These are phyloP conservation scores for Pachypanchax playfairii DNA, from an alignment of 2,113 vertebrate genomes.

Conservation along the genomic window DNA sequence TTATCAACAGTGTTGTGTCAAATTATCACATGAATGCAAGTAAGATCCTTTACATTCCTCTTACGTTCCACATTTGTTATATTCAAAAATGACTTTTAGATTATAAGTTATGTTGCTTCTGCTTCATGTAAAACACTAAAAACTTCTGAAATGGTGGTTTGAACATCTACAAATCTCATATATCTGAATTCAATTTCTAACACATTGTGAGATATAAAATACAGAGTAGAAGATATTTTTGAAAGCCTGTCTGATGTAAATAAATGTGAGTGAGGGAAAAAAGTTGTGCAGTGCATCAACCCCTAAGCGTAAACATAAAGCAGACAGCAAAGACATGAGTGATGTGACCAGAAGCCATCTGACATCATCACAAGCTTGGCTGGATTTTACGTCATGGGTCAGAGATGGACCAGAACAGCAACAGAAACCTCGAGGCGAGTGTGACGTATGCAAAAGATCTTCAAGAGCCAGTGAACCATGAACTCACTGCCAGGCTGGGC, in stretches of 20 bases:
- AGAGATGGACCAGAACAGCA: conserved; percentile 6
- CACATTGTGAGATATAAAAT: no score
- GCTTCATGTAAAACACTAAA: no score
- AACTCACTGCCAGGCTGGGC: background rate
- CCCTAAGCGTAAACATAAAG: background rate
- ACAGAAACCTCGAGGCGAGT: conserved; percentile 21
- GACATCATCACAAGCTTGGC: conserved; percentile 23
- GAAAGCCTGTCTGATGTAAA: background rate
- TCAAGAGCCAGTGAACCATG: conserved; percentile 22
- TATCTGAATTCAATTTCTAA: no score
- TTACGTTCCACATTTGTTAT: background rate
- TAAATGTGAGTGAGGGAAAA: background rate
- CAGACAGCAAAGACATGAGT: background rate
- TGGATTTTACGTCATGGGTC: conserved; percentile 13
- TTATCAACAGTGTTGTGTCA: no score
- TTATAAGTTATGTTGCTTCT: no score
- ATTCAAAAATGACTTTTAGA: background rate
- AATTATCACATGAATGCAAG: background rate
- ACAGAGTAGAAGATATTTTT: no score
- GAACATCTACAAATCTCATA: no score
- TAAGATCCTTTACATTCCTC: background rate
- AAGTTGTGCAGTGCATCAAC: background rate
- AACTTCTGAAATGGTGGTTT: no score
- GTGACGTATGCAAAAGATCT: conserved; percentile 36
- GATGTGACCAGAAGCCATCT: conserved; percentile 4